phyloP scores from a whole-genome alignment of 2,797 vertebrate genomes.

The Sebastes iracundus region DNA sequence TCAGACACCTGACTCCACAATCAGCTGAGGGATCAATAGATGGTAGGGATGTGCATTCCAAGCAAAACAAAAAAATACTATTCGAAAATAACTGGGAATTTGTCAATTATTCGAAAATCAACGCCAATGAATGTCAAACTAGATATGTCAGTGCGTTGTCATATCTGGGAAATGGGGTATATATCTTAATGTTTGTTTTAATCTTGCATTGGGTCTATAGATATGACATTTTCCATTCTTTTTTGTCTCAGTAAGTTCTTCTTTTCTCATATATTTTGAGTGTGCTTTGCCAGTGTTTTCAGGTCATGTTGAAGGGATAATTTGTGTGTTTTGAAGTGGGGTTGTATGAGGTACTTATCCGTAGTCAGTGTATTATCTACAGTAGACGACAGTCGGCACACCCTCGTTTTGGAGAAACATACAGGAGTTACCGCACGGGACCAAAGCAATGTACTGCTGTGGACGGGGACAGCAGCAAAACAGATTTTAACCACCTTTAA shows the following conservation, averaged over 20 bases:
- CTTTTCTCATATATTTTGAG: neutral
- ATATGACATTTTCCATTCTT: neutral
- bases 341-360: too few species aligned
- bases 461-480: too few species aligned
- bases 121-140: neutral
- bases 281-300: neutral
- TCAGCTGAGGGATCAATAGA: neutral
- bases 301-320: too few species aligned
- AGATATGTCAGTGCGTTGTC: neutral
- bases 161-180: neutral
- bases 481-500: too few species aligned
- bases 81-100: too few species aligned
- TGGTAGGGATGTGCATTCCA: too few species aligned
- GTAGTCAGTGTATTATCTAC: accelerated
- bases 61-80: too few species aligned
- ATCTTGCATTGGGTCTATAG: neutral
- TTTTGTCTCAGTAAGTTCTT: neutral
- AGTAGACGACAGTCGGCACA: accelerated
- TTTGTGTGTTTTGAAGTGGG: too few species aligned
- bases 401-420: too few species aligned
- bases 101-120: too few species aligned
- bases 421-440: too few species aligned
- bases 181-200: neutral
- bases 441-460: too few species aligned
- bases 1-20: conserved; percentile 44